Percentiles rank a stretch among this genome's conserved stretches.
Conservation (phyloP, 2,888 invertebrate genomes). For the Adela reaumurella region DNA sequence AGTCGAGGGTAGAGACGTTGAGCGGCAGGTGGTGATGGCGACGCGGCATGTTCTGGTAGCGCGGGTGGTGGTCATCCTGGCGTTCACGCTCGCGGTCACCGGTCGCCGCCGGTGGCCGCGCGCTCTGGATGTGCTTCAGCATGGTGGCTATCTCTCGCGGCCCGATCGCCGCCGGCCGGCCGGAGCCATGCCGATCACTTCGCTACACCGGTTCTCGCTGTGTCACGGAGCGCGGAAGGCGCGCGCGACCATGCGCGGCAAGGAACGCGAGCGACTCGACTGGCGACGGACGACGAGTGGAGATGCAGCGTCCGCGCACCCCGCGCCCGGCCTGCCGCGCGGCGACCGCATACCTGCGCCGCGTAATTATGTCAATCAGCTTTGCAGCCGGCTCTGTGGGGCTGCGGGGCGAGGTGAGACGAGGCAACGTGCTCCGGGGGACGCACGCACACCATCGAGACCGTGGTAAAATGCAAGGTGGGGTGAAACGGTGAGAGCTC, state of each 20-base stretch:
- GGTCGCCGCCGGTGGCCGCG: conserved; percentile 51
- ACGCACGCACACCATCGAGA: no score
- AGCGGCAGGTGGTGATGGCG: conserved; percentile 61
- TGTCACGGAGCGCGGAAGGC: neutral
- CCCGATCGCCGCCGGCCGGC: conserved; percentile 17
- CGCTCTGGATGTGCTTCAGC: conserved; percentile 67
- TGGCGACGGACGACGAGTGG: neutral
- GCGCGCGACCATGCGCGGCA: neutral
- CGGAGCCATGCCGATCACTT: conserved; percentile 1
- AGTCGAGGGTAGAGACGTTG: conserved; percentile 65
- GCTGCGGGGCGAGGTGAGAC: neutral
- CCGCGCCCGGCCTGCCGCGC: conserved; percentile 6
- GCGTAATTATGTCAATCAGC: conserved; percentile 38
- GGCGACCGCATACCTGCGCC: conserved; percentile 12
- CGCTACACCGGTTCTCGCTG: neutral
- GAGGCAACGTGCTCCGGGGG: conserved; percentile 21
- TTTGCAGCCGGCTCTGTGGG: conserved; percentile 10
- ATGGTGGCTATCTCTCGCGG: conserved; percentile 52
- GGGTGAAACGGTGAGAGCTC: no score
- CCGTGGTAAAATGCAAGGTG: no score
- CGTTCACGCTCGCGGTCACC: conserved; percentile 25
- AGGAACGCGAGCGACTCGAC: neutral
- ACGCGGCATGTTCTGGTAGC: conserved; percentile 56
- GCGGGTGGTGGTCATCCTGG: conserved; percentile 32
- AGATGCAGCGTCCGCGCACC: conserved; percentile 1